These are phyloP conservation scores for Melanostoma mellinum DNA, from an alignment of 2,888 invertebrate genomes.

Conservation along the genomic window DNA sequence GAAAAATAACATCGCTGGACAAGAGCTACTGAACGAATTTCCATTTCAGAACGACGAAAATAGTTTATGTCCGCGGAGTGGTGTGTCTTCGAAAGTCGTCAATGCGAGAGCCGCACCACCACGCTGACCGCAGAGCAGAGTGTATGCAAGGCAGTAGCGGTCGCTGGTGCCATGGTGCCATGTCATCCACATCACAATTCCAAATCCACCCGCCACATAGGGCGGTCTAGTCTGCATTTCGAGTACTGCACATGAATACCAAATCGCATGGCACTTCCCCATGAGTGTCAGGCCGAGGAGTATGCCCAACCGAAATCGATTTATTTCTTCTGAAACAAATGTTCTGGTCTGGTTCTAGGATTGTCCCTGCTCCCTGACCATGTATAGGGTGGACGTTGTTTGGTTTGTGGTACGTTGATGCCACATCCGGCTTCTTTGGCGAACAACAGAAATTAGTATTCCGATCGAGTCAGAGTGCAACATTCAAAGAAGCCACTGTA, in stretches of 20 bases:
- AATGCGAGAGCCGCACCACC: conserved; percentile 12
- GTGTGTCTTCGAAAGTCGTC: conserved; percentile 45
- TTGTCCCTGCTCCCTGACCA: conserved; percentile 67
- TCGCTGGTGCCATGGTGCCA: conserved; percentile 40
- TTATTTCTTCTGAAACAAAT: conserved; percentile 64
- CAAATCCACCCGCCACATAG: conserved; percentile 62
- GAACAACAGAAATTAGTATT: conserved; percentile 62
- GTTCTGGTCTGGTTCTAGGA: conserved; percentile 71
- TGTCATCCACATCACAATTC: conserved; percentile 58
- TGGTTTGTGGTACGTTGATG: conserved; percentile 33
- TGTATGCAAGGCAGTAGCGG: not conserved
- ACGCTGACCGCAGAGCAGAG: not conserved
- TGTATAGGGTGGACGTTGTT: conserved; percentile 59
- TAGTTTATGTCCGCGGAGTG: conserved; percentile 67
- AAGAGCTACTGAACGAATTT: conserved; percentile 61
- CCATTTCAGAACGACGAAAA: conserved; percentile 65
- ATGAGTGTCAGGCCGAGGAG: conserved; percentile 17
- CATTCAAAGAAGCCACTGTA: conserved; percentile 67
- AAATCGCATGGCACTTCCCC: conserved; percentile 70
- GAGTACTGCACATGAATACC: conserved; percentile 66
- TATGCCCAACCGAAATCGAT: conserved; percentile 59
- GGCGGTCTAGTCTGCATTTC: conserved; percentile 72
- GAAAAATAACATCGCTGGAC: conserved; percentile 10
- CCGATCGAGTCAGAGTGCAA: conserved; percentile 69
- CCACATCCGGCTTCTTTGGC: conserved; percentile 70